Percentiles rank a stretch among this genome's conserved stretches.
These are phyloP conservation scores for Oryzias sinensis DNA, from an alignment of 2,797 vertebrate species.

Conservation along the genomic window DNA sequence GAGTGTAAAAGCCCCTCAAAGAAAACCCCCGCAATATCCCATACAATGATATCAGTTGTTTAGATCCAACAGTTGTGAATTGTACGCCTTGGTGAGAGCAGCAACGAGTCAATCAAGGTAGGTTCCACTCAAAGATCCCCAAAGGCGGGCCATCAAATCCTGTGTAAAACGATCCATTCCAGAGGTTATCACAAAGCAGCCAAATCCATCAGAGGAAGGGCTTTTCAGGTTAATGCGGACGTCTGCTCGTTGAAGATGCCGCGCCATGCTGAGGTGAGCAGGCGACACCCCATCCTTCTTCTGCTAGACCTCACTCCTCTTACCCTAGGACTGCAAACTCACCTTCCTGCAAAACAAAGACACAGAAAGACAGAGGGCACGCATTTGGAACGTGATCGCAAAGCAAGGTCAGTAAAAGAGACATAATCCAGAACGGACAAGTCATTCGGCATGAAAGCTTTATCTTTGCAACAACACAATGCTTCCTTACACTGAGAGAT, in stretches of 20 bases:
- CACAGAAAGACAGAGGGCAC: conserved; percentile 42
- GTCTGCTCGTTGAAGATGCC: conserved; percentile 63
- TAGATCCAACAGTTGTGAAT: conserved; percentile 55
- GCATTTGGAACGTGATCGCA: conserved; percentile 70
- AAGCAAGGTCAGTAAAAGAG: conserved; percentile 57
- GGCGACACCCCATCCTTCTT: conserved; percentile 67
- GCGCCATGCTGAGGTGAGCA: conserved; percentile 53
- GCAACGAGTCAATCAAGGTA: conserved; percentile 39
- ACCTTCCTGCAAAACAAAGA: conserved; percentile 65
- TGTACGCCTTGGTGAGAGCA: conserved; percentile 6
- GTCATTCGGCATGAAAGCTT: conserved; percentile 53
- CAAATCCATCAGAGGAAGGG: conserved; percentile 47
- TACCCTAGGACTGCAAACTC: conserved; percentile 60
- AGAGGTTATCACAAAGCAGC: conserved; percentile 47
- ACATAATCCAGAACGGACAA: conserved; percentile 46
- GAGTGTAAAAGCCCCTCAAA: conserved; percentile 51
- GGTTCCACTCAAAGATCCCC: conserved; percentile 55
- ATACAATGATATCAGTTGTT: conserved; percentile 74
- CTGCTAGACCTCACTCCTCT: conserved; percentile 46
- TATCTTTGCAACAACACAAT: conserved; percentile 48
- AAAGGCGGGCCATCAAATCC: conserved; percentile 66
- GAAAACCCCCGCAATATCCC: conserved; percentile 76
- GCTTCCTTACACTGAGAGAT: conserved; percentile 46
- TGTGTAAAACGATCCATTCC: conserved; percentile 50
- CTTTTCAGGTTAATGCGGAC: conserved; percentile 66